These are phyloP conservation scores for Microchrysa polita DNA, from an alignment of 2,888 invertebrate species.

Conservation along the genomic window DNA sequence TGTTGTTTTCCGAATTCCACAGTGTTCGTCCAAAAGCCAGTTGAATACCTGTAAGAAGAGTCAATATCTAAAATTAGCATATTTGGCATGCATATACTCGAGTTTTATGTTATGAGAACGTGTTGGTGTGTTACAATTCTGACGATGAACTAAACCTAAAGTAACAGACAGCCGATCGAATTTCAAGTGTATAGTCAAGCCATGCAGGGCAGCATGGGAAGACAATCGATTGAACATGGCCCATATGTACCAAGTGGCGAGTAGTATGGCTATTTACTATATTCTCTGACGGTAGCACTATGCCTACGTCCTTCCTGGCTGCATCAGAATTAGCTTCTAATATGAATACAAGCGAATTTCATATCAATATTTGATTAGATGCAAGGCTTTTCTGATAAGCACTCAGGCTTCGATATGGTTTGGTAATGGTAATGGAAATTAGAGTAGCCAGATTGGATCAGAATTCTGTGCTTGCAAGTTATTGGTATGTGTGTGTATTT, in stretches of 20 bases:
- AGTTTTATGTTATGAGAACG: not conserved
- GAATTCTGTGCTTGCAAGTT: not conserved
- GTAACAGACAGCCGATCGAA: not conserved
- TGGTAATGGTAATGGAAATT: not conserved
- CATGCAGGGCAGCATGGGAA: not conserved
- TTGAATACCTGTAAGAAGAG: slow-evolving; percentile 13
- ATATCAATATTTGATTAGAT: slow-evolving; percentile 32
- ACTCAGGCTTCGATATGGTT: not conserved
- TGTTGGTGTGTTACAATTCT: no score
- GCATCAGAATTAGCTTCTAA: slow-evolving; percentile 29
- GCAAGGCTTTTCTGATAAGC: not conserved
- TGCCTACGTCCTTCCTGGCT: not conserved
- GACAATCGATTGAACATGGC: not conserved
- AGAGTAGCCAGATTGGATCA: not conserved
- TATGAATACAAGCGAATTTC: slow-evolving; percentile 20
- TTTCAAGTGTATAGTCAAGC: not conserved
- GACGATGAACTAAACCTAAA: no score
- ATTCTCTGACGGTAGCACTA: not conserved
- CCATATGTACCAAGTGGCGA: not conserved
- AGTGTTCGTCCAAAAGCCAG: not conserved
- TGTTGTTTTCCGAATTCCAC: not conserved
- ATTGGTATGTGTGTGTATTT: no score
- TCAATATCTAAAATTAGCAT: slow-evolving; percentile 21
- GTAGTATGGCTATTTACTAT: not conserved
- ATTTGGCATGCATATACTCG: not conserved